Evolutionary conservation across 1,140 invertebrate genomes (phyloP), one percentile per base, ranked within the genome.

Genomic region (Carposina sasakii): DNA sequence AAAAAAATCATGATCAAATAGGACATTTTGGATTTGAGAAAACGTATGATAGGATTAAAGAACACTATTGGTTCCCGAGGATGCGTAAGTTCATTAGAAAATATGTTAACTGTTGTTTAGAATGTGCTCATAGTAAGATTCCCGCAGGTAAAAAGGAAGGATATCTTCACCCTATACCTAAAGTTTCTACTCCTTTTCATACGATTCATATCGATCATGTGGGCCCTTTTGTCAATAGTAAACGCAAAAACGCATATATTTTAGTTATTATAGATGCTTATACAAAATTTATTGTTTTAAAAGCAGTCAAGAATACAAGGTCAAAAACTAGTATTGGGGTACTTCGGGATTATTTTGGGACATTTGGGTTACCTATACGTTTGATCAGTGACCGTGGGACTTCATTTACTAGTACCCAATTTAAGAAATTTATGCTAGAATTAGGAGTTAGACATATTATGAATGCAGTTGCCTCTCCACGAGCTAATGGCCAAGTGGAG

Each of bases 21-120:
- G 26, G 49, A 6, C 23, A 51, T 26, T 39, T 45, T 42, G 28
- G 48, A 42, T 51, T 37, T 45, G 28, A 51, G 17, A 20, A 57
- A 46, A 20, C 39, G 22, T n/a, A 34, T 30, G 10, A 48, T 9
- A 24, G 15, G 24, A 39, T 39, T 13, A 6, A 39, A 20, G 12
- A 5, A 9, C 36, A 39, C 3, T 39, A 39, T 20, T 39, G 36
- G 36, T 39, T 39, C 15, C 36, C 36, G 2, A 39, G 22, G 13
- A 9, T 39, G 9, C 17, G 36, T 3, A 17, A 13, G 12, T 39
- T 39, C 13, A 20, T 39, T 20, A 39, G 22, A 13, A 39, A 39
- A 15, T 39, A 39, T 10, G 36, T 39, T 2, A 9, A 17, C 1
- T 17, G 19, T 21, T 39, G 36, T 20, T 21, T 39, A 5, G 36